Base-by-base conservation (phyloP, 23 tunicate genomes). In the Ascidia mentula region DNA sequence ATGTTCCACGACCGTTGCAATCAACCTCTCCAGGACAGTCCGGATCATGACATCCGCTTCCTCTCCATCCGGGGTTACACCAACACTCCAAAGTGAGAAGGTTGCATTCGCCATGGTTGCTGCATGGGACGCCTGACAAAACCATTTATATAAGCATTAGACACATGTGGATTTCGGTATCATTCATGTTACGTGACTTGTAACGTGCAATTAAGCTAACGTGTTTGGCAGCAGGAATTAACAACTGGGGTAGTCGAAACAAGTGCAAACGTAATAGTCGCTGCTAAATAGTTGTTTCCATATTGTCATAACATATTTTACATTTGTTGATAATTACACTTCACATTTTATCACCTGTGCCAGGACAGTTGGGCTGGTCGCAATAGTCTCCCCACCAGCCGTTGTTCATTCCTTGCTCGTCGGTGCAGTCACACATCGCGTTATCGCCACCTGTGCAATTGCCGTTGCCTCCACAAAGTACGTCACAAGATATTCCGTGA, bases 21-120 rank as follows among this genome's bases (percentile, higher is more conserved):
- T 77, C 81, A 39, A 37, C 71, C 22, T 77, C 81, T 18, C 81
- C 81, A 32, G 81, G 81, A 32, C 81, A 77, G 24, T 77, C 81
- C 9, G 81, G 81, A 18, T 45, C 32, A 36, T 77, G 81, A 28
- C 81, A 77, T 12, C 81, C 81, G 0, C 33, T 38, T 34, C 81
- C 81, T 0, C n/a, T 53, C 81, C 81, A 77, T 22, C 81, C 81
- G 36, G 24, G 38, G 18, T 77, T 46, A 32, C 81, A 77, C 81
- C 81, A 77, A 59, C 81, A 77, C 71, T 45, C 69, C 37, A 77
- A 26, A n/a, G 53, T 77, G 70, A 77, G 40, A 22, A 77, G 71
- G 72, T 77, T 77, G 32, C 81, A 77, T 45, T 45, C 45, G n/a
- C 81, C 81, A n/a, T 77, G 33, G 38, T 28, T 46, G 59, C 81